These are phyloP conservation scores for Microctonus hyperodae DNA, from an alignment of 2,888 invertebrate genomes.

Conservation along the genomic window DNA sequence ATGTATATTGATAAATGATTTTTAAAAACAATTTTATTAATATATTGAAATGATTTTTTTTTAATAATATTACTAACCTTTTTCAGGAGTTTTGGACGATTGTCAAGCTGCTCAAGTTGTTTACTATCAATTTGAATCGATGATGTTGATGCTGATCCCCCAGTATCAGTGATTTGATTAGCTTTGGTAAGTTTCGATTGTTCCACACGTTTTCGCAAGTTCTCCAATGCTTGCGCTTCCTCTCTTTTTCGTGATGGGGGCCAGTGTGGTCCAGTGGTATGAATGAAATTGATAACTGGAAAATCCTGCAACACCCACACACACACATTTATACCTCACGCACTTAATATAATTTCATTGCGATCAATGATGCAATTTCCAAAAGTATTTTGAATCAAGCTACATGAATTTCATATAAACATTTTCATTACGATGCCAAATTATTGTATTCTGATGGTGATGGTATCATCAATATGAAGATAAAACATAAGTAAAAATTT, in stretches of 20 bases:
- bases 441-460: background rate
- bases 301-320: constrained; percentile 41
- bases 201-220: constrained; percentile 73
- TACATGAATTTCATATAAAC: background rate
- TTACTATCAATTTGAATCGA: constrained; percentile 49
- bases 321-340: background rate
- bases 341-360: background rate
- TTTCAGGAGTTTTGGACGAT: constrained; percentile 70
- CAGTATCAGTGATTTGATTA: constrained; percentile 63
- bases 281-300: constrained; percentile 54
- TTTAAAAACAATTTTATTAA: no score
- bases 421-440: background rate
- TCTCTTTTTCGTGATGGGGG: constrained; percentile 73
- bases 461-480: no score
- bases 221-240: constrained; percentile 75
- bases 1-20: no score
- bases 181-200: constrained; percentile 67
- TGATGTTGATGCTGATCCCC: constrained; percentile 53
- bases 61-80: constrained; percentile 61
- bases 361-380: background rate
- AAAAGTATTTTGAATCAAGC: background rate
- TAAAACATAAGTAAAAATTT: no score
- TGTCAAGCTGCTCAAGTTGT: constrained; percentile 68
- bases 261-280: constrained; percentile 62
- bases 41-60: no score